Evolutionary conservation across 2,888 invertebrate genomes (phyloP), one percentile per base, ranked within the genome.

Genomic region (Caenorhabditis japonica): DNA sequence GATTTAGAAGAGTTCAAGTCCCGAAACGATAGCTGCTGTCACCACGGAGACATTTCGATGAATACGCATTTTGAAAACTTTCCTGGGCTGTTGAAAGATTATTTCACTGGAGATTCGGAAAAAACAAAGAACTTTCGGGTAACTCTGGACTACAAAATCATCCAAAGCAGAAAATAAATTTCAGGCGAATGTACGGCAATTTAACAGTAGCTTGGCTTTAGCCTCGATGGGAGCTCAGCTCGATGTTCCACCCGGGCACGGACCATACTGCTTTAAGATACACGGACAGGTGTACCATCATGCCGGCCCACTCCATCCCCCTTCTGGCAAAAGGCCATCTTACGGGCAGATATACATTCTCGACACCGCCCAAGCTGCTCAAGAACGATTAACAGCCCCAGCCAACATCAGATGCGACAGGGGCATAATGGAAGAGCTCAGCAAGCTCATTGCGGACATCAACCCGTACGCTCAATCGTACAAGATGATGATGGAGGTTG

Each of bases 241-340:
- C 10, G 60, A 61, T 2, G 23, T 47, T 0, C 68, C 58, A 4
- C 19, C n/a, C 17, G 78, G 78, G 15, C 15, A 46, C 27, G 76
- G 71, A 0, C 78, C 78, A 1, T 76, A 58, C 38, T 44, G 51
- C 12, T 74, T 70, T 39, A 41, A 44, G 0, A 38, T 74, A 3
- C 78, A 78, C 25, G 78, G 76, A 0, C 62, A 66, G 19, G 51
- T 58, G 3, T 62, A 60, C 27, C 68, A 61, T 34, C 8, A 13
- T 12, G 41, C 47, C 5, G 62, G 68, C 0, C 55, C 68, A 10
- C 52, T 59, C 8, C 51, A 59, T 23, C 64, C 76, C 2, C 39
- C 17, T 0, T 23, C 13, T 1, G 51, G 43, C 1, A 15, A 21
- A 25, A 25, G n/a, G 15, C 68, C 55, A 12, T 4, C 41, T 1